Base-by-base conservation (phyloP, 2,797 vertebrate species). In the Cossypha polioptera region DNA sequence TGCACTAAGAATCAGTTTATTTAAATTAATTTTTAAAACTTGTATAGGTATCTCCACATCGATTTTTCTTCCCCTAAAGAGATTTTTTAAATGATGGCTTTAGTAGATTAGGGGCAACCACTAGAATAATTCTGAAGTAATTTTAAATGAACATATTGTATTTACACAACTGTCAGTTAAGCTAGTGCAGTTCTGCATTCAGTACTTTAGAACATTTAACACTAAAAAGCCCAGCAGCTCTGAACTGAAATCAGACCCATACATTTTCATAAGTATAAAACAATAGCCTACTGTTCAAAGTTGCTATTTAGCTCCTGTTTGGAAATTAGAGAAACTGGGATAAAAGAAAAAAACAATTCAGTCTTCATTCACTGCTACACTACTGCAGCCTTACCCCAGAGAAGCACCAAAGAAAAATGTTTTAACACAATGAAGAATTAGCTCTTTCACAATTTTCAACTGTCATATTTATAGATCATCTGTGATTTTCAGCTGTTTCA, bases 401-500 rank as follows among this genome's bases (percentile, higher is more conserved):
- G 48, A 71, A 81, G 76, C 47, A 81, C 66, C 65, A 81, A 81
- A 75, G 75, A 89, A 83, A 93, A 88, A 78, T 51, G 81, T 75
- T 53, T 89, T 75, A 92, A n/a, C 85, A 80, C 85, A 88, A 76
- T 31, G 72, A 66, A 93, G 58, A 92, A 94, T 92, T 66, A 94
- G 54, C 58, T 90, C 65, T 88, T 78, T 79, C 54, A 73, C 51
- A 78, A 66, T 90, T 88, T 94, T 78, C 55, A 91, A 45, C 47
- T 92, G 72, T 68, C 88, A 55, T 68, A 90, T 92, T 95, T 95
- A 81, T 58, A 72, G 79, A 94, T 88, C 68, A 90, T 91, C 88
- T 91, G 65, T 91, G 94, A 94, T 76, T 92, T 96, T 94, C 87
- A 94, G 83, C 73, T 96, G 80, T 79, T 90, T 88, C 72, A 26